Evolutionary conservation across 2,888 invertebrate species (phyloP), one percentile per base, ranked within the genome.

Genomic region (Caradrina kadenii): DNA sequence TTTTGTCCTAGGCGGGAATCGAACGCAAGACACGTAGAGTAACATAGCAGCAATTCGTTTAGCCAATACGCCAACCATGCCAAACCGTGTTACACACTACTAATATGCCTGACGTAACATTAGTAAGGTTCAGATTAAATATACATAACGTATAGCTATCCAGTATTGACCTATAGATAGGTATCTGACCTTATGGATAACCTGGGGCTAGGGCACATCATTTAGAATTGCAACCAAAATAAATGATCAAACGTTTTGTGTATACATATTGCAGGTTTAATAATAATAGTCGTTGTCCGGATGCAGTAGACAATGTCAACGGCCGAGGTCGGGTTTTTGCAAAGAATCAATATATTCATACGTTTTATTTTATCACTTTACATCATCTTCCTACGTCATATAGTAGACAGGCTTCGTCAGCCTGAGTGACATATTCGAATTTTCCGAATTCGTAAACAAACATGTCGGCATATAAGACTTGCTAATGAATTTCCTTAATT

Each of bases 291-390:
- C 42, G 49, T 50, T 49, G 35, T 48, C 50, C 65, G 50, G 54
- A 68, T 76, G 45, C 53, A 54, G 50, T 59, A 56, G 31, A 42
- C 69, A 77, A 73, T 81, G 64, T 81, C 69, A 54, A 54, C 54
- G 69, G 64, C 73, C 63, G 67, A 80, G 78, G 81, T 67, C 63
- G 35, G 50, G 21, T 49, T 69, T 71, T 80, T 58, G 72, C 68
- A 52, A 19, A 78, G 31, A 64, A 45, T 69, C 55, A 68, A 64
- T 64, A 42, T 56, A 63, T 70, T 79, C 63, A 73, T 54, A 58
- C 42, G 48, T 53, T 35, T 66, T 76, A 22, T 8, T 48, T 13
- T 21, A 62, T 52, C 4, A 39, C 53, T 64, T 60, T 67, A 62
- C 71, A 55, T 60, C 50, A n/a, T 19, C 21, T 31, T 15, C 17